Conservation (phyloP, 1,140 invertebrate genomes). For the Papilio polytes region DNA sequence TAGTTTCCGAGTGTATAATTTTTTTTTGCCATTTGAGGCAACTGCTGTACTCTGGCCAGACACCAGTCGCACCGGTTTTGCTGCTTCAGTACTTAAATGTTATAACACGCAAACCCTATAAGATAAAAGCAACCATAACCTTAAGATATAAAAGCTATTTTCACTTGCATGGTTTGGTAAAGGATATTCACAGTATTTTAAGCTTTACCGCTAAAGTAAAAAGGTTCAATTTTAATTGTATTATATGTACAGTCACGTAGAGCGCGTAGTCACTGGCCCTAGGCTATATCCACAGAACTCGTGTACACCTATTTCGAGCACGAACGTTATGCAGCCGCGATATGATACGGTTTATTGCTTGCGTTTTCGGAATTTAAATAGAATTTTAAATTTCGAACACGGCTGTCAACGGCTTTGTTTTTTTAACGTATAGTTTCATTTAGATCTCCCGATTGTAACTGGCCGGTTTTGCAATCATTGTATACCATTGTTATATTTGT, state of each 20-base stretch:
- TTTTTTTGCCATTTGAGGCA: constrained; percentile 69
- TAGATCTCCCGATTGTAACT: constrained; percentile 41
- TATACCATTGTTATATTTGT: constrained; percentile 28
- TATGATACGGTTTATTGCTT: constrained; percentile 41
- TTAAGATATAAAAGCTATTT: background rate
- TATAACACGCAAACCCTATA: constrained; percentile 14
- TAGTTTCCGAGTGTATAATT: constrained; percentile 60
- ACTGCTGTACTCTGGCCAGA: constrained; percentile 58
- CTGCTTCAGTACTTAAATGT: constrained; percentile 31
- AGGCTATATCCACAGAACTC: constrained; percentile 51
- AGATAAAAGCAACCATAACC: constrained; percentile 29
- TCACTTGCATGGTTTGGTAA: background rate
- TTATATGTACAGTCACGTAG: constrained; percentile 29
- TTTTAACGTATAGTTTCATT: constrained; percentile 32
- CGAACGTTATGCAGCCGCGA: constrained; percentile 42
- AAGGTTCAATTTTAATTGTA: constrained; percentile 46
- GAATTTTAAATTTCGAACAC: constrained; percentile 38
- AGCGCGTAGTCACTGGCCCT: constrained; percentile 50
- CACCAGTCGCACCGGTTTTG: constrained; percentile 71
- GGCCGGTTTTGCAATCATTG: background rate
- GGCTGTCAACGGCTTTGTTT: constrained; percentile 21
- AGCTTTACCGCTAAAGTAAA: constrained; percentile 34
- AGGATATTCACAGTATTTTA: constrained; percentile 40
- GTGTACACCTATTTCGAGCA: constrained; percentile 48
- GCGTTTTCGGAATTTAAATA: constrained; percentile 41